A percentile compares a stretch with the other conserved stretches of the same genome.
Evolutionary conservation across 2,113 vertebrate genomes (phyloP).

Genomic region (Hyla sarda): DNA sequence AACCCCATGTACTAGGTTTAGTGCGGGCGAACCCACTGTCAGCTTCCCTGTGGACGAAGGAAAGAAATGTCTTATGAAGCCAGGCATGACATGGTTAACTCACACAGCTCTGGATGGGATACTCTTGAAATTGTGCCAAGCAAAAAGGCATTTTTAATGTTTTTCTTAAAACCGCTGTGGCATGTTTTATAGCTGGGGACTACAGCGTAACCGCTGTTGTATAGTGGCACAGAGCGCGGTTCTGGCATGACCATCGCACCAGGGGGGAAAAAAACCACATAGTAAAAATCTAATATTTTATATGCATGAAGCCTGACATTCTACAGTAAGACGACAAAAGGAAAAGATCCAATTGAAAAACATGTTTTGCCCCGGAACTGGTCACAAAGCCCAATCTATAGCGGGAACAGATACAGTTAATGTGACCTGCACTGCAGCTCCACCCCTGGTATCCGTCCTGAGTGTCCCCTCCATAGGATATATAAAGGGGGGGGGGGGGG

Average conservation of each 20-base stretch:
- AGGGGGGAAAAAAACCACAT: background rate
- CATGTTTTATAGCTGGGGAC: background rate
- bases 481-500: no score
- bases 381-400: background rate
- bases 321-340: background rate
- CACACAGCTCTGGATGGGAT: background rate
- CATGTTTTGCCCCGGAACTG: background rate
- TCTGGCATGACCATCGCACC: background rate
- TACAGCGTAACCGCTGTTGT: background rate
- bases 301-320: background rate
- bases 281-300: background rate
- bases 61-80: background rate
- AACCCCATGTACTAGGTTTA: background rate
- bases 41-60: background rate
- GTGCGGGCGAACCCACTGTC: no score
- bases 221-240: background rate
- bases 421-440: no score
- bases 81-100: background rate
- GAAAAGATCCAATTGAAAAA: background rate
- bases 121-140: background rate
- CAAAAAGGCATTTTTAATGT: conserved; percentile 8
- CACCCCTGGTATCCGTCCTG: background rate
- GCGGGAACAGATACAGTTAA: background rate
- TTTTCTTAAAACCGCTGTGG: background rate
- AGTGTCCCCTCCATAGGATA: background rate